phyloP scores from a whole-genome alignment of 2,888 invertebrate genomes.

The Leucoptera coffeella region DNA sequence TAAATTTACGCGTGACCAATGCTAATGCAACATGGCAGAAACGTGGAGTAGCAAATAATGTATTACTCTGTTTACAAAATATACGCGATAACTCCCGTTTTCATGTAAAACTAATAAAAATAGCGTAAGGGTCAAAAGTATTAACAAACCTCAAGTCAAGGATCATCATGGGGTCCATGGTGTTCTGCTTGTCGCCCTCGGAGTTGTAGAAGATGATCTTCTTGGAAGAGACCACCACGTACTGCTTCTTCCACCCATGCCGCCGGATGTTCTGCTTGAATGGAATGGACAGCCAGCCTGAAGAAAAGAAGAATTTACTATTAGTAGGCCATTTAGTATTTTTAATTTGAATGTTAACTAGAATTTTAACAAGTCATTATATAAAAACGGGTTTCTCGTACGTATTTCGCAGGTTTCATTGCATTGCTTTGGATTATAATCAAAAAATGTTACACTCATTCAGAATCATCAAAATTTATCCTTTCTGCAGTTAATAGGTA shows the following conservation, averaged over 20 bases:
- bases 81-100: too few relatives aligned
- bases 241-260: constrained; percentile 96
- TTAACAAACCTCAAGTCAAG: constrained; percentile 87
- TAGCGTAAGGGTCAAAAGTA: constrained; percentile 13
- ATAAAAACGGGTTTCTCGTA: too few relatives aligned
- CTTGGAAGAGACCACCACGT: constrained; percentile 92
- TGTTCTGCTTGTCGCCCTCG: constrained; percentile 89
- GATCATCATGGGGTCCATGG: constrained; percentile 90
- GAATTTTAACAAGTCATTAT: too few relatives aligned
- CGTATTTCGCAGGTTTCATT: too few relatives aligned
- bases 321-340: too few relatives aligned
- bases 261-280: constrained; percentile 91
- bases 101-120: not conserved
- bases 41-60: not conserved
- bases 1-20: too few relatives aligned
- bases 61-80: not conserved
- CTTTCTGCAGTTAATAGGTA: too few relatives aligned
- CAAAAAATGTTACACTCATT: too few relatives aligned
- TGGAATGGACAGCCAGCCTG: constrained; percentile 93
- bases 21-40: not conserved
- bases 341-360: too few relatives aligned
- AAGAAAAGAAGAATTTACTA: too few relatives aligned
- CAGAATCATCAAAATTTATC: too few relatives aligned
- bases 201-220: constrained; percentile 97
- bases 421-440: too few relatives aligned